Evolutionary conservation across 1,140 invertebrate genomes (phyloP), one percentile per base, ranked within the genome.

Genomic region (Eubasilissa regina): DNA sequence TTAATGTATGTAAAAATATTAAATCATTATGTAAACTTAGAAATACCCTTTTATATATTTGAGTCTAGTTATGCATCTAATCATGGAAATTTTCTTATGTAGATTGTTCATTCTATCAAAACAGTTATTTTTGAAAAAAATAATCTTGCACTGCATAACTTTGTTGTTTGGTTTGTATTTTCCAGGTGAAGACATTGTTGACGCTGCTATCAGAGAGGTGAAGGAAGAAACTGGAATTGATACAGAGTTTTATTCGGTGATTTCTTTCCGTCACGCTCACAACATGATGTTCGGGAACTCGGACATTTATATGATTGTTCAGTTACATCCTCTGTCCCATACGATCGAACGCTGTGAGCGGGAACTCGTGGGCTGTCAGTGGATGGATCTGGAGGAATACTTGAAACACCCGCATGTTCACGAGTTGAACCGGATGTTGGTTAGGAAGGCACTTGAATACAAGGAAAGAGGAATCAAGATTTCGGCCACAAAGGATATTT

Each of bases 221-320:
- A 88, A 92, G 17, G 97, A 98, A 90, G 97, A 98, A 87, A 98
- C 97, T 0, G 95, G 95, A 56, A 91, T 98, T 56, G 85, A 91
- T 66, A 90, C 93, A 1, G 90, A 92, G 77, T 98, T 97, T 86
- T 86, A 92, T 60, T 94, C 93, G 35, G 83, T 98, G 10, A 85
- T 98, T 11, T 90, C 92, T 58, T 92, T 97, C 79, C 90, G 96
- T 80, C 96, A 98, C 84, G 89, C 90, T 8, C 94, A 95, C 81
- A 87, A 87, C 60, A 87, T 88, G 82, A 91, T 91, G 84, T 97
- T 94, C 86, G 92, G 90, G 7, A 97, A 96, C 85, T 96, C 94
- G 0, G 96, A 97, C 85, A 92, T 97, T 64, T 98, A 97, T 84
- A 91, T 95, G 56, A 90, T 97, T 0, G 91, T 95, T 6, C 91